Percentiles rank a stretch among this genome's conserved stretches.
These are phyloP conservation scores for Drosophila limbata DNA, from an alignment of 2,888 invertebrate genomes.

Conservation along the genomic window DNA sequence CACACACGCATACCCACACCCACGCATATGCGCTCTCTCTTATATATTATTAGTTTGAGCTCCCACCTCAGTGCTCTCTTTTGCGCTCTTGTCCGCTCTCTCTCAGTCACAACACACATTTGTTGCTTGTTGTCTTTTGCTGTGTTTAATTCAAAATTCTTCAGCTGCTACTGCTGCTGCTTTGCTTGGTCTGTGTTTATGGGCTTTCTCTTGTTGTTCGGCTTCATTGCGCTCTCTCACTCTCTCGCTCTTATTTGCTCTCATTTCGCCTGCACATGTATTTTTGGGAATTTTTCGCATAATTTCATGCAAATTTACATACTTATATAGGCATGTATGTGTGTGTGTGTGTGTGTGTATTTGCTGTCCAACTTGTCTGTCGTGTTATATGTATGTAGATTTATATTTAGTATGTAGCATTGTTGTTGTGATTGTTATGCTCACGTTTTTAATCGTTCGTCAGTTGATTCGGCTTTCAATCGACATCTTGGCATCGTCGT, in stretches of 20 bases:
- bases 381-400: constrained; percentile 54
- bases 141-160: constrained; percentile 39
- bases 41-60: constrained; percentile 35
- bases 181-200: constrained; percentile 20
- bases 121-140: constrained; percentile 28
- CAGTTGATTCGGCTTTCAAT: constrained; percentile 71
- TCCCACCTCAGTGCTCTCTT: constrained; percentile 37
- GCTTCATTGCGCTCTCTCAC: constrained; percentile 50
- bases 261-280: constrained; percentile 13
- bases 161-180: constrained; percentile 40
- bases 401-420: constrained; percentile 52
- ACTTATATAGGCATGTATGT: constrained; percentile 3
- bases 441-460: constrained; percentile 77
- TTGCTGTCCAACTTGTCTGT: constrained; percentile 56
- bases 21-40: constrained; percentile 59
- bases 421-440: constrained; percentile 69
- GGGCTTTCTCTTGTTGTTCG: constrained; percentile 51
- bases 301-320: constrained; percentile 77
- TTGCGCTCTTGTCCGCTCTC: constrained; percentile 8
- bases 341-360: constrained; percentile 10
- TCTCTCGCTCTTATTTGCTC: constrained; percentile 29
- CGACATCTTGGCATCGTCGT: constrained; percentile 61
- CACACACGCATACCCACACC: constrained; percentile 46
- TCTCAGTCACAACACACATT: constrained; percentile 14
- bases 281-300: constrained; percentile 72